Evolutionary conservation across 1,140 invertebrate species (phyloP).

Genomic region (Phortica variegata): DNA sequence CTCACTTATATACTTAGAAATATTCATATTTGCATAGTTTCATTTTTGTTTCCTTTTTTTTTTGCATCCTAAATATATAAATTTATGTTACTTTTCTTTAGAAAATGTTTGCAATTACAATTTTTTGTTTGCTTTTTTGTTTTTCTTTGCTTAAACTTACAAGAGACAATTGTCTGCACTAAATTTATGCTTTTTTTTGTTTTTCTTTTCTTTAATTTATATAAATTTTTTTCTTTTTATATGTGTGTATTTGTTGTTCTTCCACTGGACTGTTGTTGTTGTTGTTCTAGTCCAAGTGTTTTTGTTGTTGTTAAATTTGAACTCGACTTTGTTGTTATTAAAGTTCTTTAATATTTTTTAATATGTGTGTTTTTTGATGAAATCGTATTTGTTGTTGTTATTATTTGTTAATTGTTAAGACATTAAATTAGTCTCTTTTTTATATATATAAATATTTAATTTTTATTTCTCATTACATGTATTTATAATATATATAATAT

Average conservation of each 20-base stretch:
- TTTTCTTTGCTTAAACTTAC: conserved; percentile 26
- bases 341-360: conserved; percentile 8
- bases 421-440: no score
- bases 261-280: not conserved
- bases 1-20: not conserved
- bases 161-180: conserved; percentile 13
- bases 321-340: conserved; percentile 33
- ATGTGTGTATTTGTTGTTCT: conserved; percentile 38
- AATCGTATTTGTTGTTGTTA: conserved; percentile 32
- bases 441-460: conserved; percentile 49
- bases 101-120: conserved; percentile 15
- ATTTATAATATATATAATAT: conserved; percentile 26
- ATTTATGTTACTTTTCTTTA: conserved; percentile 22
- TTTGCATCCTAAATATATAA: conserved; percentile 5
- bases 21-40: not conserved
- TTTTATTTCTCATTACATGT: conserved; percentile 29
- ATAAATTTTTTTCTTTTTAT: conserved; percentile 21
- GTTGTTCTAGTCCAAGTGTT: conserved; percentile 16
- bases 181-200: conserved; percentile 18
- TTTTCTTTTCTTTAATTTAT: conserved; percentile 15
- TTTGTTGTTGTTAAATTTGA: conserved; percentile 26
- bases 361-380: conserved; percentile 27
- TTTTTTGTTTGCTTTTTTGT: conserved; percentile 1
- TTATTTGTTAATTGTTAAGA: conserved; percentile 21
- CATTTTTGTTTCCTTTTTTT: conserved; percentile 1